phyloP scores from a whole-genome alignment of 1,140 invertebrate genomes.

The Coptotermes formosanus region DNA sequence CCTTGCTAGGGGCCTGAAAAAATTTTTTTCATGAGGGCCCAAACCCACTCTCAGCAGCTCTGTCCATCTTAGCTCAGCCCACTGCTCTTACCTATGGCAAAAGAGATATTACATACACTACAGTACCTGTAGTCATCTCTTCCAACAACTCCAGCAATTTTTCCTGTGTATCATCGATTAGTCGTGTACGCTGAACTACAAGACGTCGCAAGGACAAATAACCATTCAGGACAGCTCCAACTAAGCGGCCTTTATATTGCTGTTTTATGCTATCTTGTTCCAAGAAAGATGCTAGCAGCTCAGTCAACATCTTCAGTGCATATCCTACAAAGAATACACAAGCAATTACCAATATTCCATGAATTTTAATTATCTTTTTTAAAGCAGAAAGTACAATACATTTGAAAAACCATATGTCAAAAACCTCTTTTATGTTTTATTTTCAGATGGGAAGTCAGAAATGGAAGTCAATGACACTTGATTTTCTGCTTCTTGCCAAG shows the following conservation, averaged over 20 bases:
- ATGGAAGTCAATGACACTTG: too few species aligned
- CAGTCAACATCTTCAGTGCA: conserved; percentile 82
- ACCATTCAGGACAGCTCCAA: conserved; percentile 88
- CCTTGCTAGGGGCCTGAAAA: too few species aligned
- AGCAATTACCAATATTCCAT: too few species aligned
- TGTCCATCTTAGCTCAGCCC: too few species aligned
- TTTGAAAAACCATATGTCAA: too few species aligned
- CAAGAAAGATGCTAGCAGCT: conserved; percentile 80
- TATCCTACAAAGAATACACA: conserved; percentile 55
- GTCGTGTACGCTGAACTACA: conserved; percentile 89
- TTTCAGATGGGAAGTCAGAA: too few species aligned
- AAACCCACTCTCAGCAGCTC: too few species aligned
- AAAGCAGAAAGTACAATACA: too few species aligned
- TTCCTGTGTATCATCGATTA: conserved; percentile 96
- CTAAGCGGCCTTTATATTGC: conserved; percentile 84
- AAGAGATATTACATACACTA: background rate
- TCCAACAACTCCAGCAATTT: conserved; percentile 91
- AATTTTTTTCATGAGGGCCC: too few species aligned
- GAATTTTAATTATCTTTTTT: too few species aligned
- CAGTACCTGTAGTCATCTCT: conserved; percentile 87
- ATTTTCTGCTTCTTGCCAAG: too few species aligned
- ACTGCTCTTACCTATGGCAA: background rate
- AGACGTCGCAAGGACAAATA: conserved; percentile 88
- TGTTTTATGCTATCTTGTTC: conserved; percentile 80
- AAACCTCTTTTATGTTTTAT: too few species aligned